Base-by-base conservation (phyloP, 2,113 vertebrate genomes). In the Panthera leo region DNA sequence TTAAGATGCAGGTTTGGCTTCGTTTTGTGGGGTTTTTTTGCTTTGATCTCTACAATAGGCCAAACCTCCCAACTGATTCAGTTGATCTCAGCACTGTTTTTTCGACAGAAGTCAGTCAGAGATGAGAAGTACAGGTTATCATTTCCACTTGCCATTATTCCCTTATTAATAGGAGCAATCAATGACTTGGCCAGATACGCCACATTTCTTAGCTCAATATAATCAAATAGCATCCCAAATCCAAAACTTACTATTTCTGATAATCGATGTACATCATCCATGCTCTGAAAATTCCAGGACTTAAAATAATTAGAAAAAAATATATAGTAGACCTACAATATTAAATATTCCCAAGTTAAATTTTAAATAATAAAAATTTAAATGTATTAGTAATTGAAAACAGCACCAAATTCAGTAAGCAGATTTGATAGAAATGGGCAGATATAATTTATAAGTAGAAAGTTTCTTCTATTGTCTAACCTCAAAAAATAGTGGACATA, bases 311-410 rank as follows among this genome's bases (percentile, higher is more conserved):
- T 70, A 45, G 3, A 70, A 48, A 78, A 86, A 82, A 75, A 51
- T 67, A 67, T 67, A 67, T 11, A 96, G 18, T 6, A 63, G 8
- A 82, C 58, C 88, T 78, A 78, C 15, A 94, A 48, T 87, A 55
- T 25, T 63, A 5, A 91, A 55, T 70, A 63, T 42, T 75, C 9
- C 4, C 73, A 84, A 76, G 55, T 94, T 73, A 61, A 7, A 82
- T 61, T 97, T 96, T 67, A 88, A 91, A 55, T 88, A 71, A 80
- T 51, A 85, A 71, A 95, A 68, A 31, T 5, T 42, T 89, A 80
- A 58, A 67, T 63, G 10, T 45, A 48, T 55, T 73, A 82, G 5
- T 55, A 70, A 76, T 84, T 89, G 70, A 90, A 97, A 97, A n/a
- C 16, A 42, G 5, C 31, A 42, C 21, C 16, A 67, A 87, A 89